Conservation (phyloP, 1,140 invertebrate genomes). For the Parapsyche elsis region DNA sequence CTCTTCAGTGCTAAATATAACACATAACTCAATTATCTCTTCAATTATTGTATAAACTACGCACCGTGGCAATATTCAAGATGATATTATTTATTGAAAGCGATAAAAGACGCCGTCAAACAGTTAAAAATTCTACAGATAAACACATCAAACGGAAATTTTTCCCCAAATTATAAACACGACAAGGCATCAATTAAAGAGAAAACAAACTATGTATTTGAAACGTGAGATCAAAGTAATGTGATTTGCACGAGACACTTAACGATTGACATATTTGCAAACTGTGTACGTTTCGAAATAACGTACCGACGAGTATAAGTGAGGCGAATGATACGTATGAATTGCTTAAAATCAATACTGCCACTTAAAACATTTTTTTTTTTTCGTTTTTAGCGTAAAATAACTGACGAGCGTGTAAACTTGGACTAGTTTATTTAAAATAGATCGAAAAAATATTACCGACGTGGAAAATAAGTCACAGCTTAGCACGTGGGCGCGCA, state of each 20-base stretch:
- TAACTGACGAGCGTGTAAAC: background rate
- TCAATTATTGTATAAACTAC: too few species aligned
- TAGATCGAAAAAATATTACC: background rate
- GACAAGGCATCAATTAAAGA: too few species aligned
- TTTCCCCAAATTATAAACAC: background rate
- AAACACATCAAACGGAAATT: background rate
- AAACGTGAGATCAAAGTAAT: background rate
- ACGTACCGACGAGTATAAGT: background rate
- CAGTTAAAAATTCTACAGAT: too few species aligned
- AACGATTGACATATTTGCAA: background rate
- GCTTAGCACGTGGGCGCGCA: background rate
- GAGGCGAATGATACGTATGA: background rate
- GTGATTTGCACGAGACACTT: background rate
- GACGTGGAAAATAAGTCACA: background rate
- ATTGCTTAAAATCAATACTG: background rate
- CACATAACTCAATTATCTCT: too few species aligned
- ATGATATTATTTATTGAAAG: background rate
- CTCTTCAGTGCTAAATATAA: too few species aligned
- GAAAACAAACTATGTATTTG: too few species aligned
- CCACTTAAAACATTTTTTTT: background rate
- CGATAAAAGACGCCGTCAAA: background rate
- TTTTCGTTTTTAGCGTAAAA: background rate
- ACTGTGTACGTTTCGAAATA: background rate
- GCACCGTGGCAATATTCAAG: too few species aligned
- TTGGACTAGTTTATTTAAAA: constrained; percentile 6